Evolutionary conservation across 2,888 invertebrate species (phyloP), one percentile per base, ranked within the genome.

Genomic region (Meiosimyza decipiens): DNA sequence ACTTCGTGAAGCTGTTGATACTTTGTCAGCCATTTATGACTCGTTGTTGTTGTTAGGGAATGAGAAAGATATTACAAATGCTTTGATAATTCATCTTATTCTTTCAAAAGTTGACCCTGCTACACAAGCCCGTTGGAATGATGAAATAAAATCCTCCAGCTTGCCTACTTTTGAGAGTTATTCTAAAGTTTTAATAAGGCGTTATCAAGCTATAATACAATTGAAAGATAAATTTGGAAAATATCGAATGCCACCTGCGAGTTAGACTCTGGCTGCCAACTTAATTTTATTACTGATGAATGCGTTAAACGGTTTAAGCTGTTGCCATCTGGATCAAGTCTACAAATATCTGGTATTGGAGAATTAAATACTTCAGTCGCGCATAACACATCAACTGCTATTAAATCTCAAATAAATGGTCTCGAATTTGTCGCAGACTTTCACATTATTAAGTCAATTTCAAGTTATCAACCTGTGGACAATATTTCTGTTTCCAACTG

Each of bases 61-160:
- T 28, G 59, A 59, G 12, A 59, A 59, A 22, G 59, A 59, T 59
- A 59, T 59, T 6, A 18, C 28, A 11, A 22, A 59, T 18, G 59
- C 28, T 6, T 22, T 59, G 28, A 59, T 59, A 59, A 18, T 18
- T 22, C 16, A 59, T 16, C 12, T 22, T 1, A 6, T 16, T 16
- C 15, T 16, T 13, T 59, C 59, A 13, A 59, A 59, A 59, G 13
- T 59, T 59, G 59, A 59, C 28, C 59, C 59, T 13, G 9, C 13
- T 3, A 59, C 59, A n/a, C 28, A 18, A 18, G 16, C 59, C 59
- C 11, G 28, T 13, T 59, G 59, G 59, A 28, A 59, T 15, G 28
- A 22, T 6, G 47, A 59, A 18, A 1, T 16, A 28, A 40, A 59
- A 7, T 59, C 3, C 28, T 13, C 15, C 18, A 59, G 6, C 5